A percentile compares a stretch with the other conserved stretches of the same genome.
Conservation (phyloP, 2,888 invertebrate genomes). For the Macrophya alboannulata region DNA sequence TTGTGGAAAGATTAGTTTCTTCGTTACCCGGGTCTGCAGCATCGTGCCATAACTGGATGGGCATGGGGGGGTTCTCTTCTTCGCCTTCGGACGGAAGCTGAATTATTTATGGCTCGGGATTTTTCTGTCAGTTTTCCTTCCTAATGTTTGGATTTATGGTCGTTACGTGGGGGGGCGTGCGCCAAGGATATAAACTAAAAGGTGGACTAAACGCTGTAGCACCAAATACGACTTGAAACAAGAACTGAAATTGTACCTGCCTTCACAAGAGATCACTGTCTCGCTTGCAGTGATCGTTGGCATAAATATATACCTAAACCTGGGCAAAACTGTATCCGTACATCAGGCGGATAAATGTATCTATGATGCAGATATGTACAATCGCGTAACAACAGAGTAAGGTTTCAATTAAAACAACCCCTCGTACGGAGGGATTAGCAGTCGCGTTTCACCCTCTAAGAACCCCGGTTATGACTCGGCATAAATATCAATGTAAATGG, state of each 20-base stretch:
- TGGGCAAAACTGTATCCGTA: too few relatives aligned
- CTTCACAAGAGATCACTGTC: not conserved
- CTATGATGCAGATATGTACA: constrained; percentile 14
- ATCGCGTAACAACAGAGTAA: constrained; percentile 70
- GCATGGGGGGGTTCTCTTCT: not conserved
- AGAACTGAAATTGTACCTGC: constrained; percentile 1
- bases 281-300: not conserved
- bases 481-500: constrained; percentile 80
- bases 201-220: constrained; percentile 22
- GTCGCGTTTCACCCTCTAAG: constrained; percentile 61
- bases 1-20: constrained; percentile 74
- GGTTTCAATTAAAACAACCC: constrained; percentile 79
- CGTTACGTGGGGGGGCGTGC: constrained; percentile 42
- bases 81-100: constrained; percentile 64
- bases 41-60: not conserved
- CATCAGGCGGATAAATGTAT: not conserved
- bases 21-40: constrained; percentile 53
- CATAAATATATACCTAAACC: not conserved
- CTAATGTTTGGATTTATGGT: constrained; percentile 57
- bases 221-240: not conserved
- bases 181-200: constrained; percentile 50
- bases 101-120: constrained; percentile 75
- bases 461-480: constrained; percentile 79
- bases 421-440: constrained; percentile 77
- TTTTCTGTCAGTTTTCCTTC: constrained; percentile 65